phyloP scores from a whole-genome alignment of 2,888 invertebrate genomes.

The Cheilosia variabilis region DNA sequence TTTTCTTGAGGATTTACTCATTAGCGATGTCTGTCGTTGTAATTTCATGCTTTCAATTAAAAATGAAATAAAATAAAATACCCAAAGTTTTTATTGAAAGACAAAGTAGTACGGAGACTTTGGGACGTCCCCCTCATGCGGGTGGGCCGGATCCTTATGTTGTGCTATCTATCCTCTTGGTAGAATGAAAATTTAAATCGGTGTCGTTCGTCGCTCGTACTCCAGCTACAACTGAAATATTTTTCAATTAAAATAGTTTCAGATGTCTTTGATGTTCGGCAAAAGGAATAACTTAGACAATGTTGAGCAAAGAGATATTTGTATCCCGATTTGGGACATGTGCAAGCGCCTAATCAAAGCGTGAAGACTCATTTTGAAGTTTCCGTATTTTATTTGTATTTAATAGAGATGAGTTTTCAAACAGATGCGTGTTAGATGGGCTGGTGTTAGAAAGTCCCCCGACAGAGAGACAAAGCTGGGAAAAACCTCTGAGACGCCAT shows the following conservation, averaged over 20 bases:
- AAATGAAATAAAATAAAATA: conserved; percentile 56
- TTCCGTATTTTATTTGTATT: too few relatives aligned
- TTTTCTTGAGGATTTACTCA: conserved; percentile 70
- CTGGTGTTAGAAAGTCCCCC: too few relatives aligned
- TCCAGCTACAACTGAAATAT: conserved; percentile 15
- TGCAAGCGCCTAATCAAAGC: not conserved
- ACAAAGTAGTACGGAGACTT: not conserved
- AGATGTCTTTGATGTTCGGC: not conserved
- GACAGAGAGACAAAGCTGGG: too few relatives aligned
- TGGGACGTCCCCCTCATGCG: conserved; percentile 21
- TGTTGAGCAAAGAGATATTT: not conserved
- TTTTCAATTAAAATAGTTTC: conserved; percentile 33
- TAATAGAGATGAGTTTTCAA: too few relatives aligned
- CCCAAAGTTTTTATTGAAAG: conserved; percentile 58
- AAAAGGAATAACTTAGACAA: conserved; percentile 10
- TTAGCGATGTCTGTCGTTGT: conserved; percentile 72
- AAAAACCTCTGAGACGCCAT: too few relatives aligned
- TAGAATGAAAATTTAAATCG: not conserved
- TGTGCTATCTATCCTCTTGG: not conserved
- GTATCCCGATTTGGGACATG: not conserved
- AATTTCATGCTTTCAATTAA: conserved; percentile 75
- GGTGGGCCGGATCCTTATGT: not conserved
- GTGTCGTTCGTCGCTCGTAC: not conserved
- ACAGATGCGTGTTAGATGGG: too few relatives aligned
- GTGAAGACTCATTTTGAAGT: not conserved